Percentiles rank a stretch among this genome's conserved stretches.
Conservation (phyloP, 2,113 vertebrate genomes). For the Dasyornis broadbenti region DNA sequence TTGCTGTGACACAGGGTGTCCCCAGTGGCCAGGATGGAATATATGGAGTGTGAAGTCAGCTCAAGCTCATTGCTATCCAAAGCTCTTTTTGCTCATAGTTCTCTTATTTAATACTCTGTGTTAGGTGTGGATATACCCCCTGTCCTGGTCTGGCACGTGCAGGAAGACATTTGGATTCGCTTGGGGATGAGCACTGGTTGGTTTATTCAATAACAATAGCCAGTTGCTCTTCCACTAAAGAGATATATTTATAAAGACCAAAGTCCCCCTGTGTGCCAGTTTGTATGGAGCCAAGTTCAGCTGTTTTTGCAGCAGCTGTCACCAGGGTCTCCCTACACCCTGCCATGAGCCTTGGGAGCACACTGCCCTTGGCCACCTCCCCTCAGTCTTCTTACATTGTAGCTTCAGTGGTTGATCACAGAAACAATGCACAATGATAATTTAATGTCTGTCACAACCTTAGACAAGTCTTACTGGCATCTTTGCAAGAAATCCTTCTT, state of each 20-base stretch:
- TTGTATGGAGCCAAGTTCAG: background rate
- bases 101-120: background rate
- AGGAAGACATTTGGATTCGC: background rate
- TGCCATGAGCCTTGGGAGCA: background rate
- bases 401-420: background rate
- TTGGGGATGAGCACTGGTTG: background rate
- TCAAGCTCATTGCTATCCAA: background rate
- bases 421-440: background rate
- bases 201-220: background rate
- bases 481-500: background rate
- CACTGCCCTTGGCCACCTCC: background rate
- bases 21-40: background rate
- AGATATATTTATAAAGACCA: background rate
- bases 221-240: background rate
- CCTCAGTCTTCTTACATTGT: background rate
- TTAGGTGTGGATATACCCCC: background rate
- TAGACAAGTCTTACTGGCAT: background rate
- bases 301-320: background rate
- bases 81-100: background rate
- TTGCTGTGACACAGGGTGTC: fast-evolving
- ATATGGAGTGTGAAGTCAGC: background rate
- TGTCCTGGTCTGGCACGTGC: fast-evolving
- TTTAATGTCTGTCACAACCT: background rate
- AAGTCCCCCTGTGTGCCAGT: background rate
- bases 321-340: background rate